Percentiles rank a stretch among this genome's conserved stretches.
phyloP scores from a whole-genome alignment of 2,113 vertebrate species.

The Notothenia coriiceps region DNA sequence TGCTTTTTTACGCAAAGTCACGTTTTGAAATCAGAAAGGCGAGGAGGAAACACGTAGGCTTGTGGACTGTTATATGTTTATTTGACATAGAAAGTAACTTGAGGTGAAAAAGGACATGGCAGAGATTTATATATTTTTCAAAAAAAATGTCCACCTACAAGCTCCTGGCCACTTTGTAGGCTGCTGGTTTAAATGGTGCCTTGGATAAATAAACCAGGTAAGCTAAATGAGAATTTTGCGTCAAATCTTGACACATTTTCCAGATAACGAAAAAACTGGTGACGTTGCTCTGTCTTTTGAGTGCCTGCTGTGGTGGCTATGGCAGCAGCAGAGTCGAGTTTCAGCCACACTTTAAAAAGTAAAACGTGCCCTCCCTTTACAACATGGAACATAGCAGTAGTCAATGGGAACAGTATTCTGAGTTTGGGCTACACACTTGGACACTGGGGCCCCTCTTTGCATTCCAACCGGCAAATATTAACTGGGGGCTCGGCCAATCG shows the following conservation, averaged over 20 bases:
- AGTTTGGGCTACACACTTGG: slow-evolving; percentile 12
- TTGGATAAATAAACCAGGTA: slow-evolving; percentile 40
- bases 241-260: neutral
- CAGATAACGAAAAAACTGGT: slow-evolving; percentile 21
- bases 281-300: slow-evolving; percentile 38
- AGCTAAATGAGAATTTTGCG: neutral
- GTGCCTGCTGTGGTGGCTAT: slow-evolving; percentile 39
- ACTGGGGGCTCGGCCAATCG: slow-evolving; percentile 68
- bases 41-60: neutral
- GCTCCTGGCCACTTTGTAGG: neutral
- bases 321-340: slow-evolving; percentile 50
- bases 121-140: neutral
- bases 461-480: slow-evolving; percentile 71
- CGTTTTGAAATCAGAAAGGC: neutral
- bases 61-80: neutral
- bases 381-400: slow-evolving; percentile 48
- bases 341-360: slow-evolving; percentile 47
- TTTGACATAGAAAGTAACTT: neutral
- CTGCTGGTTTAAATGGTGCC: neutral
- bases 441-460: slow-evolving; percentile 60
- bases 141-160: slow-evolving; percentile 17
- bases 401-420: slow-evolving; percentile 59
- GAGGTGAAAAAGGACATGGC: neutral
- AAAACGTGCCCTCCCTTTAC: slow-evolving; percentile 49
- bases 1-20: neutral